Base-by-base conservation (phyloP, 2,113 vertebrate species). In the Oxyruncus cristatus region DNA sequence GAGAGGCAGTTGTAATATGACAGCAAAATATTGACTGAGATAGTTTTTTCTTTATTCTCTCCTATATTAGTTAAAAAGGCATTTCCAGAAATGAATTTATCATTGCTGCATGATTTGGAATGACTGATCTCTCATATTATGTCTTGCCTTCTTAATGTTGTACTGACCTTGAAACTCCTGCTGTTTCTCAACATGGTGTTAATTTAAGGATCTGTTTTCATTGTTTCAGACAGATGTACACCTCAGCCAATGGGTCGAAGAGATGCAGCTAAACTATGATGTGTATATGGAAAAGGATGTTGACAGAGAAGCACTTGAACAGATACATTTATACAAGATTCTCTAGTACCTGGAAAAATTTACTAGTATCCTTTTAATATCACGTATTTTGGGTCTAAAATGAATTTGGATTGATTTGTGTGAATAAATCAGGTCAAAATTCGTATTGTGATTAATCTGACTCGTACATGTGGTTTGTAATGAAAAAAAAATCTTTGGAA, bases 301-400 rank as follows among this genome's bases (percentile, higher is more conserved):
- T 35, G 99, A 99, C 97, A 96, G 95, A 58, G 98, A 99, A 73
- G 97, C 98, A 5, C 98, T 99, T 7, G 95, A 98, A 95, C 98
- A 99, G 97, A 99, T 99, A 95, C 99, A 99, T 96, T 98, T 99
- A n/a, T 99, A 99, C 95, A 98, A 94, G 62, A 98, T 99, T 95
- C 92, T 98, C 20, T 99, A 98, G 98, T 37, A 62, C 52, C 47
- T 80, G 87, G 49, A 85, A 80, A 91, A 47, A 68, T 52, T 58
- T 89, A 33, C 24, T 93, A 62, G 44, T 97, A 85, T 82, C 66
- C 27, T 84, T 94, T 42, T 81, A 65, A 49, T 71, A 73, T 6
- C 22, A 22, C 15, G 2, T 74, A 73, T 62, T 80, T 86, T 90
- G 15, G 10, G 33, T 58, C 47, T 85, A 37, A 89, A 89, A 79